Evolutionary conservation across 2,797 vertebrate species (phyloP), one percentile per base, ranked within the genome.

Genomic region (Pelodytes ibericus): DNA sequence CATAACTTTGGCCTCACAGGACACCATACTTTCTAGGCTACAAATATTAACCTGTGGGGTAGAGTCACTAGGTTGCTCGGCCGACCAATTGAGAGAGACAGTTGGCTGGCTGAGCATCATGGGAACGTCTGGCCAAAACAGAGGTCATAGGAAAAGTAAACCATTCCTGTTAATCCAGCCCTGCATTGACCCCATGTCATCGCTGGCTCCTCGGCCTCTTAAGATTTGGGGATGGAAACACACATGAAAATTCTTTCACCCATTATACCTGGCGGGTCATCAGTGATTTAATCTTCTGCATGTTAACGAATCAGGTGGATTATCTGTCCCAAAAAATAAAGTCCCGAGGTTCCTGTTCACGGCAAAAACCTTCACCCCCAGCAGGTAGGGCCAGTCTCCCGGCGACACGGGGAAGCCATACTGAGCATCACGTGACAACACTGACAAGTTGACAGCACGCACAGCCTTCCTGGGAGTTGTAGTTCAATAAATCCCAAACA

Each of bases 261-360:
- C n/a, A n/a, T n/a, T 24, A 22, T 87, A 98, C 97, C 97, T 98
- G 97, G 13, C 97, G 95, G 88, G 94, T 87, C 96, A 99, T 98
- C 2, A 99, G 88, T 64, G 95, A 99, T 86, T 98, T 99, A 74
- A 99, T 99, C 90, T 98, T 99, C 89, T 98, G 97, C 97, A 99
- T 99, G 72, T 22, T 81, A 15, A 16, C 9, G 1, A 1, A 1
- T 4, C 16, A 1, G 7, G 2, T 11, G 4, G 24, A n/a, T 8
- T 8, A 27, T 49, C 25, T 7, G 2, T 31, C 26, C n/a, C n/a
- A 30, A 39, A 36, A 30, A 9, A 18, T 16, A 53, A 53, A 11
- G 27, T 3, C 26, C 30, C 16, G 11, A 22, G 16, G 15, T 8
- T n/a, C 9, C 30, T 36, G 18, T 2, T 31, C 53, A 6, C 18